These are phyloP conservation scores for Myanophis thanlyinensis DNA, from an alignment of 2,113 vertebrate species.

Conservation along the genomic window DNA sequence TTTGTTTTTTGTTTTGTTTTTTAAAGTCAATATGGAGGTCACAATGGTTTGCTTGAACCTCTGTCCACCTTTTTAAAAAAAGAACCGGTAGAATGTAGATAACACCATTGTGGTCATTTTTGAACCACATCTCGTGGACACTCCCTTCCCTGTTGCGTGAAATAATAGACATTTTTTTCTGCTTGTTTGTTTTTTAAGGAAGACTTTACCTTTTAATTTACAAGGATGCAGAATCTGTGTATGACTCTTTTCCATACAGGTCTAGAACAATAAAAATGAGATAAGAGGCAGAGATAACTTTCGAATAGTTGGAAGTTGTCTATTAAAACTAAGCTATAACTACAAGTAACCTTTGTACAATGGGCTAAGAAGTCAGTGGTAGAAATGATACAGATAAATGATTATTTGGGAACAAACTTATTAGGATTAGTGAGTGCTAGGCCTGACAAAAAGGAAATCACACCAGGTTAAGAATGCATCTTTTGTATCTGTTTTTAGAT, in stretches of 20 bases:
- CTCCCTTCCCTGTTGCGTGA: background rate
- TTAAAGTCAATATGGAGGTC: background rate
- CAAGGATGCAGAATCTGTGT: background rate
- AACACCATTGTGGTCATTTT: background rate
- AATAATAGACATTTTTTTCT: background rate
- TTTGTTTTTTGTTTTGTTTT: too few relatives aligned
- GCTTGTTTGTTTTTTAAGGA: background rate
- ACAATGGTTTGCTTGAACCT: background rate
- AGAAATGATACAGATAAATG: background rate
- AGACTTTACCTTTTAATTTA: background rate
- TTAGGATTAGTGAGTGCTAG: background rate
- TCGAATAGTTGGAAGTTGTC: background rate
- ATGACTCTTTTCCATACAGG: background rate
- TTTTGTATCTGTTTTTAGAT: background rate
- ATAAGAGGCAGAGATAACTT: background rate
- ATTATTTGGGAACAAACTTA: background rate
- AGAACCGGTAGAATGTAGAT: background rate
- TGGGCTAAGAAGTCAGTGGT: background rate
- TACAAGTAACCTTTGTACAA: background rate
- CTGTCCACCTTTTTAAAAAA: background rate
- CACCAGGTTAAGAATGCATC: background rate
- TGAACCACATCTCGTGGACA: background rate
- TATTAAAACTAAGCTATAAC: background rate
- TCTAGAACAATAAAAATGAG: background rate
- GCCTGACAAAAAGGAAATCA: background rate